Conservation (phyloP, 2,888 invertebrate species). For the Drosophila niveifrons region DNA sequence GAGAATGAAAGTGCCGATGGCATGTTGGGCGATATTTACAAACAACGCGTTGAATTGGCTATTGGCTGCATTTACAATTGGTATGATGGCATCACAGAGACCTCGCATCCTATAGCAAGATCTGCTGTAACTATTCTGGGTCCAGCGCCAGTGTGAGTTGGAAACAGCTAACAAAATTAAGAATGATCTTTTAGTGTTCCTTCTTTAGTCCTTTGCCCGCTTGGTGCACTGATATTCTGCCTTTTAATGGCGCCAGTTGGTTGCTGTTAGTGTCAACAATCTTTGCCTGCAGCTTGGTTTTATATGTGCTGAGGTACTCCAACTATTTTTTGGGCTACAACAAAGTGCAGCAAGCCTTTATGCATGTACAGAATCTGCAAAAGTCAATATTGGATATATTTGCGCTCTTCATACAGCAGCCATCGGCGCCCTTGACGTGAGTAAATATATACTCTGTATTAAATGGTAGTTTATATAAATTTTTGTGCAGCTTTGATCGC, state of each 20-base stretch:
- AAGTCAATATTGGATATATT: slow-evolving; percentile 77
- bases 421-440: slow-evolving; percentile 77
- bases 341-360: slow-evolving; percentile 13
- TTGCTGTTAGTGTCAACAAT: slow-evolving; percentile 67
- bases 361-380: slow-evolving; percentile 51
- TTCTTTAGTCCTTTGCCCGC: slow-evolving; percentile 73
- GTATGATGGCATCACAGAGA: slow-evolving; percentile 83
- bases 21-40: slow-evolving; percentile 82
- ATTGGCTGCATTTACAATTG: slow-evolving; percentile 85
- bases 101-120: slow-evolving; percentile 81
- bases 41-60: slow-evolving; percentile 81
- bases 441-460: no score
- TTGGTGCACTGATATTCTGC: slow-evolving; percentile 81
- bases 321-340: slow-evolving; percentile 30
- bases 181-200: neutral
- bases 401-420: slow-evolving; percentile 84
- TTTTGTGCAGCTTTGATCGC: slow-evolving; percentile 63
- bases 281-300: slow-evolving; percentile 65
- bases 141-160: slow-evolving; percentile 81
- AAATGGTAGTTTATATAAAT: no score
- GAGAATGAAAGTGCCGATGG: slow-evolving; percentile 82
- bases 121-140: slow-evolving; percentile 83
- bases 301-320: slow-evolving; percentile 70
- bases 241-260: slow-evolving; percentile 78
- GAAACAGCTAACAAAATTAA: rapidly evolving